Evolutionary conservation across 2,888 invertebrate genomes (phyloP).

Genomic region (Lasioglossum vierecki): DNA sequence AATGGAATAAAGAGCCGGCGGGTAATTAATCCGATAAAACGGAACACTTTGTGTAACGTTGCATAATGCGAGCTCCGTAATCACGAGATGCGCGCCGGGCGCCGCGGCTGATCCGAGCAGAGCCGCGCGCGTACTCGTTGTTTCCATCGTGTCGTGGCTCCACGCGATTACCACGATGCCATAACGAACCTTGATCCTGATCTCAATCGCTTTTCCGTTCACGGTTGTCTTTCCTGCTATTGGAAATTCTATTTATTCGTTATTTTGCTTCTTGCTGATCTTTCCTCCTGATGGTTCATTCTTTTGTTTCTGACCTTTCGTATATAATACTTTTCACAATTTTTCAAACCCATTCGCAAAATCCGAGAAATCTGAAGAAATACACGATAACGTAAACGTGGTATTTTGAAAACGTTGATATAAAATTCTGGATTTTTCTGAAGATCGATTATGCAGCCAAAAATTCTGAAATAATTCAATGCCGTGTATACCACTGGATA

Average conservation of each 20-base stretch:
- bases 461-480: too few species aligned
- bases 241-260: neutral
- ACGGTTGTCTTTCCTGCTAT: neutral
- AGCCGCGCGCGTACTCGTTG: conserved; percentile 24
- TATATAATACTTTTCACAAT: too few species aligned
- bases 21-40: conserved; percentile 65
- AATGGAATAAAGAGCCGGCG: conserved; percentile 48
- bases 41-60: conserved; percentile 61
- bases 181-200: conserved; percentile 44
- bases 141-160: conserved; percentile 52
- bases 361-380: too few species aligned
- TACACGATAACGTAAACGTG: too few species aligned
- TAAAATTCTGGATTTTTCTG: too few species aligned
- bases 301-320: too few species aligned
- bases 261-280: neutral
- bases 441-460: too few species aligned
- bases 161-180: conserved; percentile 23
- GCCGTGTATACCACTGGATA: too few species aligned
- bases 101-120: neutral
- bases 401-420: too few species aligned
- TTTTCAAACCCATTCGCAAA: too few species aligned
- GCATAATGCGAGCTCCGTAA: conserved; percentile 65
- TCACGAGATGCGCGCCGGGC: conserved; percentile 47
- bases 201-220: neutral
- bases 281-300: neutral